phyloP scores from a whole-genome alignment of 1,140 invertebrate genomes.

The Brachionus asplanchnoidis region DNA sequence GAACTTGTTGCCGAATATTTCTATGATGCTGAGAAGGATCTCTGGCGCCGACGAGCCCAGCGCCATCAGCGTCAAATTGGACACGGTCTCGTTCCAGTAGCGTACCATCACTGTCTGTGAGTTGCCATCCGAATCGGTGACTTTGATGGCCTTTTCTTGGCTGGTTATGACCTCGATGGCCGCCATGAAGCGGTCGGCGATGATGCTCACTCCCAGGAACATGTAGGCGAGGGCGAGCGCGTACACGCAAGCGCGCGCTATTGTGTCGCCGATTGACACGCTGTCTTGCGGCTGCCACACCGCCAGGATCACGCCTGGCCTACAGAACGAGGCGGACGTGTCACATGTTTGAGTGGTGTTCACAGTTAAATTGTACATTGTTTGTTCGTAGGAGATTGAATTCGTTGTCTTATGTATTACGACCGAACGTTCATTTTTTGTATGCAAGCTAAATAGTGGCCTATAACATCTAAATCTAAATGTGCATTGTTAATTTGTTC shows the following conservation, averaged over 20 bases:
- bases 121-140: slow-evolving; percentile 72
- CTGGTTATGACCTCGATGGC: slow-evolving; percentile 98
- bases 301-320: slow-evolving; percentile 51
- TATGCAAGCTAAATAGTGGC: too few relatives aligned
- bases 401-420: too few relatives aligned
- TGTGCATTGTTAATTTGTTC: too few relatives aligned
- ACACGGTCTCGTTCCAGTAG: slow-evolving; percentile 90
- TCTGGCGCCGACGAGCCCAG: slow-evolving; percentile 97
- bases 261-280: slow-evolving; percentile 64
- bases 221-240: slow-evolving; percentile 81
- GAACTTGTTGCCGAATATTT: slow-evolving; percentile 72
- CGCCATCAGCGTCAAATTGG: slow-evolving; percentile 96
- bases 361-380: neutral
- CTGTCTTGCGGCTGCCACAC: slow-evolving; percentile 66
- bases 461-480: too few relatives aligned
- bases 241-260: slow-evolving; percentile 80
- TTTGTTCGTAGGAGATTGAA: neutral
- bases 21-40: slow-evolving; percentile 91
- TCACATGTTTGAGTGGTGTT: neutral
- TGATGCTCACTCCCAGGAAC: slow-evolving; percentile 96
- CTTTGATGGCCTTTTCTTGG: slow-evolving; percentile 81
- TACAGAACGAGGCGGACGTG: slow-evolving; percentile 46
- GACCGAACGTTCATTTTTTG: too few relatives aligned
- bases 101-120: slow-evolving; percentile 74
- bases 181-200: slow-evolving; percentile 97